Conservation (phyloP, 2,797 vertebrate genomes). For the Distichodus sexfasciatus region DNA sequence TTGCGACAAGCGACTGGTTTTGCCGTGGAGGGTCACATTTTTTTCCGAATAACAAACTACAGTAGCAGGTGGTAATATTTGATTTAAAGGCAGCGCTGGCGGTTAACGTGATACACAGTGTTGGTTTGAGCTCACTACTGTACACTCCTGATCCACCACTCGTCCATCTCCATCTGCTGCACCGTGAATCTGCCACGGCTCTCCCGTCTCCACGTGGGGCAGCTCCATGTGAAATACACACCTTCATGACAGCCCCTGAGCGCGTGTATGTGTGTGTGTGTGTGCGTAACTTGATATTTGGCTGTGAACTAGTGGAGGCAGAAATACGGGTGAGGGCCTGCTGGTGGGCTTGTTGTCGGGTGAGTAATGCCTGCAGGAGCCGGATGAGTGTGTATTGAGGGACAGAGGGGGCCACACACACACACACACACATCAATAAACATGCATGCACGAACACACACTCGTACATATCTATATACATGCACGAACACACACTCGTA, state of each 20-base stretch:
- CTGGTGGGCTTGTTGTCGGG: conserved; percentile 67
- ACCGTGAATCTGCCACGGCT: conserved; percentile 33
- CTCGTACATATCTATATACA: conserved; percentile 8
- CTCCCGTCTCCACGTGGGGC: conserved; percentile 43
- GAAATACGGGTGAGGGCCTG: conserved; percentile 67
- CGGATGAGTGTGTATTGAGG: conserved; percentile 73
- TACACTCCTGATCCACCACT: too few species aligned
- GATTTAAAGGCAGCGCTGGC: too few species aligned
- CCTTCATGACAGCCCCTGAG: conserved; percentile 38
- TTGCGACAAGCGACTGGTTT: too few species aligned
- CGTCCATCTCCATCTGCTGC: neutral
- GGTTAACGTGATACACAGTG: too few species aligned
- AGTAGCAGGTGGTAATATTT: too few species aligned
- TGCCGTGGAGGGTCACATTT: too few species aligned
- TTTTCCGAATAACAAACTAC: too few species aligned
- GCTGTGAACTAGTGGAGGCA: conserved; percentile 57
- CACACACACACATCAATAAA: neutral
- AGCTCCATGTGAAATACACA: conserved; percentile 35
- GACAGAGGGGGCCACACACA: conserved; percentile 70
- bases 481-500: neutral
- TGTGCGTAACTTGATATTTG: conserved; percentile 48
- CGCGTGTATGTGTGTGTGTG: conserved; percentile 15
- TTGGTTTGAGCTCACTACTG: too few species aligned
- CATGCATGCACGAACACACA: neutral
- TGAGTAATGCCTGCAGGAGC: conserved; percentile 71